Evolutionary conservation across 2,113 vertebrate genomes (phyloP), one percentile per base, ranked within the genome.

Genomic region (Paracanthobrama guichenoti): DNA sequence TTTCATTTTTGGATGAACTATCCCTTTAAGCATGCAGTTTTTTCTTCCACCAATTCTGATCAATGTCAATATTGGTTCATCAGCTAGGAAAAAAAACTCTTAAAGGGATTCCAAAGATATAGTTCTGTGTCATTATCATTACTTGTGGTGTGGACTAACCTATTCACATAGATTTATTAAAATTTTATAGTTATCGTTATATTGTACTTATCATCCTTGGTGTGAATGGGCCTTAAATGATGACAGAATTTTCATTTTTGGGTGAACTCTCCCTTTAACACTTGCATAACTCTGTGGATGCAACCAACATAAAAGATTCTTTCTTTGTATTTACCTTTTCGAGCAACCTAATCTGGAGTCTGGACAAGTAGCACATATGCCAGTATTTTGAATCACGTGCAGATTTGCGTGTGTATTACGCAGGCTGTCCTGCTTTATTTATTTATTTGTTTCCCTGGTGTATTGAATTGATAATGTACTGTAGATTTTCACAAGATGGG

Each of bases 401-500:
- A 67, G 35, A 79, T 62, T 24, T 79, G 35, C 39, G 13, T 26
- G 12, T 62, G 31, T 59, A 42, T 79, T 79, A 79, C 44, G 5
- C 78, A 76, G 20, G 12, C 55, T 77, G 18, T 84, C 18, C 82
- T 84, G 82, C 50, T 71, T 62, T 35, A 77, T 79, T 74, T 57
- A 59, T 31, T n/a, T n/a, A n/a, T n/a, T n/a, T 11, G 55, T 55
- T 78, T 73, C 76, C 59, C 10, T 53, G n/a, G 44, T 28, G 66
- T 53, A 46, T 55, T 80, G 53, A 67, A 60, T 71, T 60, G 16
- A 69, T 83, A 69, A 44, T 81, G 71, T 69, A 50, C 31, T 81
- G 69, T 66, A 81, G 28, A 75, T 86, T 86, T 83, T 71, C 66
- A 64, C 35, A 74, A 62, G 76, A 76, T 64, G 24, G 48, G 31